Evolutionary conservation across 2,888 invertebrate genomes (phyloP), one percentile per base, ranked within the genome.

Genomic region (Heliconius aoede): DNA sequence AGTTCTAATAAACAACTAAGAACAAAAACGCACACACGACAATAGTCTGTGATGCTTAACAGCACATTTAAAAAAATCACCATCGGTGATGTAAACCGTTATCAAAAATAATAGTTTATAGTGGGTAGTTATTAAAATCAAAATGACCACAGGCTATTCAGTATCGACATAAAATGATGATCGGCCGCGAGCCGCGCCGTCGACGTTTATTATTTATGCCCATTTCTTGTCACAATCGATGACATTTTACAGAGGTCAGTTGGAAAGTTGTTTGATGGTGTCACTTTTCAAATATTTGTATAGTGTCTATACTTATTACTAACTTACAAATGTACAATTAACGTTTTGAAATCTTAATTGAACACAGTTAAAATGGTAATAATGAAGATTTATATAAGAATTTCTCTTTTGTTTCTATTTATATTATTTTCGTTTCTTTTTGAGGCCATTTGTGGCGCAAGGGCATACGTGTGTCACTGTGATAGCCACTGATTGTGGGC

Each of bases 171-270:
- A 55, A 55, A 55, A 55, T 55, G n/a, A 69, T 69, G 8, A 69
- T 69, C 69, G 69, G 28, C 55, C 55, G 5, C 55, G 69, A 55
- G 65, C 24, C 69, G 55, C 24, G 55, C 55, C 18, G 55, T 55
- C 24, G 36, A 60, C 60, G 72, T 72, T 60, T 60, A 72, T 60
- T 72, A 72, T 72, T 72, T 72, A 72, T 58, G 30, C 58, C 58
- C 24, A 36, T 58, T 60, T 36, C 60, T 72, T 60, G 51, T 69
- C 21, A 69, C 30, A 69, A 30, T 69, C 69, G 69, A 55, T 69
- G 72, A 72, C 60, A 72, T 72, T 72, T 72, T 24, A 72, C 72
- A 72, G 26, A 26, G 72, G 60, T 72, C 60, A 60, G 24, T 40
- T 21, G 60, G 26, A 26, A 32, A 26, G 32, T 71, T 71, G 32